Percentiles rank a stretch among this genome's conserved stretches.
These are phyloP conservation scores for Sicus ferrugineus DNA, from an alignment of 2,888 invertebrate genomes.

Conservation along the genomic window DNA sequence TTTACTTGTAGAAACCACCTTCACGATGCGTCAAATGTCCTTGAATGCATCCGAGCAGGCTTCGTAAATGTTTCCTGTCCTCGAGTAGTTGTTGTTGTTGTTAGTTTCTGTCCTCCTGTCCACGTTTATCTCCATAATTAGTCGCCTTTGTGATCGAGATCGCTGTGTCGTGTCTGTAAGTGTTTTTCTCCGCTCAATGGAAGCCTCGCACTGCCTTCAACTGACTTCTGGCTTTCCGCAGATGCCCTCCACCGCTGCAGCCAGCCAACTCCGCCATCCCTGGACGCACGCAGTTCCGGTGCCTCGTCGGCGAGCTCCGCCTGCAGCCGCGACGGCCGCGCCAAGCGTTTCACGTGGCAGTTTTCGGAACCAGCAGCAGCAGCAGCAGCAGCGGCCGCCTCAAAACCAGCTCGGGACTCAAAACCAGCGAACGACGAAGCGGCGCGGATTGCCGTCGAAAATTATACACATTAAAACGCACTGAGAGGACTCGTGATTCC, in stretches of 20 bases:
- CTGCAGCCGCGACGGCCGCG: conserved; percentile 20
- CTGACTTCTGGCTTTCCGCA: not conserved
- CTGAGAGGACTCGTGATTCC: not conserved
- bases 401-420: conserved; percentile 6
- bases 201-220: not conserved
- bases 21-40: conserved; percentile 62
- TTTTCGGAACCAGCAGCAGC: conserved; percentile 15
- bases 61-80: not conserved
- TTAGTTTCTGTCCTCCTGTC: conserved; percentile 16
- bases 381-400: too few relatives aligned
- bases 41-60: conserved; percentile 59
- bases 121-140: conserved; percentile 34
- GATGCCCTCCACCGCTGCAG: not conserved
- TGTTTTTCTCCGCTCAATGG: conserved; percentile 4
- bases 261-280: not conserved
- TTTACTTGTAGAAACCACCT: conserved; percentile 57
- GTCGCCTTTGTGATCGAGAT: not conserved
- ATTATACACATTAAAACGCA: conserved; percentile 15
- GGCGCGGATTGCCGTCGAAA: not conserved
- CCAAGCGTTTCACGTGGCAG: conserved; percentile 22
- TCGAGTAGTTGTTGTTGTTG: conserved; percentile 32
- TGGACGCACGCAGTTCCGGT: conserved; percentile 42
- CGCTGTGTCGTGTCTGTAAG: conserved; percentile 29
- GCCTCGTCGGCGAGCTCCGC: conserved; percentile 40
- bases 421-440: not conserved